A percentile compares a stretch with the other conserved stretches of the same genome.
phyloP scores from a whole-genome alignment of 2,113 vertebrate species.

The Neolamprologus toae region DNA sequence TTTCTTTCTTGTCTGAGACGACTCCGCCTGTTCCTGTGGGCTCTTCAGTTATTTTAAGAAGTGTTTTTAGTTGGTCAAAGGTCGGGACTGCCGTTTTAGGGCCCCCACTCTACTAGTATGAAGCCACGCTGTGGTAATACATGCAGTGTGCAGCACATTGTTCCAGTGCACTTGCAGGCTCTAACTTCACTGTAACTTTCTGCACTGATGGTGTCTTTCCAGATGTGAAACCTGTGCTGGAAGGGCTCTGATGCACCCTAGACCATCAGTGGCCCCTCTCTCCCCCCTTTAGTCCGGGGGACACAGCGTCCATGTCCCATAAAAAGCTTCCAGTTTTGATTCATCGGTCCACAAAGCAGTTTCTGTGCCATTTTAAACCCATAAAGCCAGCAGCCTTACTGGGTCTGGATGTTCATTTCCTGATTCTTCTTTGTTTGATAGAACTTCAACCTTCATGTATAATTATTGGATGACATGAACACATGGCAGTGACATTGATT shows the following conservation, averaged over 20 bases:
- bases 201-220: background rate
- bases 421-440: background rate
- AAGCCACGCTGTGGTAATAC: background rate
- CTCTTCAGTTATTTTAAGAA: background rate
- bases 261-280: background rate
- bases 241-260: background rate
- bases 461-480: background rate
- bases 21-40: background rate
- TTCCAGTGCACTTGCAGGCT: background rate
- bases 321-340: background rate
- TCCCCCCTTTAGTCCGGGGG: background rate
- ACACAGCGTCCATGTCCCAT: background rate
- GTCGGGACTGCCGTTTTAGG: background rate
- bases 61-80: background rate
- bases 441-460: fast-evolving
- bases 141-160: background rate
- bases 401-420: background rate
- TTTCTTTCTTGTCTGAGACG: background rate
- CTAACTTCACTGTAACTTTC: background rate
- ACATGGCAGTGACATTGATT: background rate
- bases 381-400: background rate
- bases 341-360: background rate
- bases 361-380: background rate
- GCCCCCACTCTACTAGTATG: background rate
- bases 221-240: background rate